Evolutionary conservation across 2,797 vertebrate species (phyloP).

Genomic region (Hemibagrus guttatus): DNA sequence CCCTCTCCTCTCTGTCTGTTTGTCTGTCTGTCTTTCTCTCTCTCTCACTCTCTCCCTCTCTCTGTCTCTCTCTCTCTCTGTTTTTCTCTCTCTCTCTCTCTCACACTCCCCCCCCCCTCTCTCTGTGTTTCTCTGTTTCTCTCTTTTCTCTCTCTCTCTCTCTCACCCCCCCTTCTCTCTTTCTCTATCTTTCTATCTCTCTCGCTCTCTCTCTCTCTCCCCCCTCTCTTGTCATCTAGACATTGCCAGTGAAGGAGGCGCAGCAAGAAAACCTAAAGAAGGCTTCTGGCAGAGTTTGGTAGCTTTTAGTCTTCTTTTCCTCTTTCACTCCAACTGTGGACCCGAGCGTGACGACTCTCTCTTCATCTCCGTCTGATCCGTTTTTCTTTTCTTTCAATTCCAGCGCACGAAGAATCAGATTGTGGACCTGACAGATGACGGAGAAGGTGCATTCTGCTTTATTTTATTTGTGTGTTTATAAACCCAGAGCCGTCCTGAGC

Average conservation of each 20-base stretch:
- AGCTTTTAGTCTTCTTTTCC: constrained; percentile 4
- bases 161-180: too few relatives aligned
- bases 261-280: constrained; percentile 39
- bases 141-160: neutral
- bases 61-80: neutral
- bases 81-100: neutral
- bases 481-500: too few relatives aligned
- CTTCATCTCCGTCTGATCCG: neutral
- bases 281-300: constrained; percentile 56
- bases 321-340: neutral
- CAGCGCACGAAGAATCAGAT: constrained; percentile 39
- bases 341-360: neutral
- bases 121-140: too few relatives aligned
- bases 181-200: neutral
- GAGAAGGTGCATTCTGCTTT: constrained; percentile 23
- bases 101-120: neutral
- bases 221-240: neutral
- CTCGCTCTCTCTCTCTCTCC: neutral
- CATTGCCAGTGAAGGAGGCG: neutral
- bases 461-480: too few relatives aligned
- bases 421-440: constrained; percentile 46
- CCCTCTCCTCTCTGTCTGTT: too few relatives aligned
- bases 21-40: neutral
- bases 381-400: neutral
- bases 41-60: neutral